phyloP scores from a whole-genome alignment of 2,888 invertebrate species.

The Anthrax anthrax region DNA sequence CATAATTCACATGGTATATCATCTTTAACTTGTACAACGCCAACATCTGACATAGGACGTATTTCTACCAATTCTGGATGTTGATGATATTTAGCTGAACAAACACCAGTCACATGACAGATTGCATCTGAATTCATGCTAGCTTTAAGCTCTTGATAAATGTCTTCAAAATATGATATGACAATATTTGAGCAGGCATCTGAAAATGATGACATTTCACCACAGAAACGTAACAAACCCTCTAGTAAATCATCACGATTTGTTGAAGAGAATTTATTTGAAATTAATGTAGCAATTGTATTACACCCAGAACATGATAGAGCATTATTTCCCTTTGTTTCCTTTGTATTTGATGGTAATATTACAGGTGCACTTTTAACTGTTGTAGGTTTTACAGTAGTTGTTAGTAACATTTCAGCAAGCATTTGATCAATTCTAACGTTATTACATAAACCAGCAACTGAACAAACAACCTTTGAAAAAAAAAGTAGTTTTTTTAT shows the following conservation, averaged over 20 bases:
- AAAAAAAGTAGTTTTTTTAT: not conserved
- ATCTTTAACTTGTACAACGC: constrained; percentile 40
- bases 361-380: constrained; percentile 1
- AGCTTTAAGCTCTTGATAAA: constrained; percentile 46
- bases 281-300: constrained; percentile 21
- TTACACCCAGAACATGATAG: constrained; percentile 28
- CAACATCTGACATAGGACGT: constrained; percentile 41
- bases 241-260: constrained; percentile 29
- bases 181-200: constrained; percentile 67
- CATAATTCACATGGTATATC: constrained; percentile 75
- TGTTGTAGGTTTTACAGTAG: constrained; percentile 23
- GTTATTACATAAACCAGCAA: constrained; percentile 78
- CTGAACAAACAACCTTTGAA: constrained; percentile 56
- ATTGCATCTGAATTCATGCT: constrained; percentile 49
- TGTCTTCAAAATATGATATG: constrained; percentile 55
- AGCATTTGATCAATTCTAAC: constrained; percentile 51
- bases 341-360: not conserved
- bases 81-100: constrained; percentile 49
- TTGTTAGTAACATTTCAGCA: constrained; percentile 21
- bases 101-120: constrained; percentile 66
- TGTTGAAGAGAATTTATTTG: constrained; percentile 24
- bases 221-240: constrained; percentile 42
- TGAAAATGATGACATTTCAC: constrained; percentile 53
- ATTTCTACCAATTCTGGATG: constrained; percentile 42
- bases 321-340: not conserved